Evolutionary conservation across 2,113 vertebrate genomes (phyloP), one percentile per base, ranked within the genome.

Genomic region (Gobio gobio): DNA sequence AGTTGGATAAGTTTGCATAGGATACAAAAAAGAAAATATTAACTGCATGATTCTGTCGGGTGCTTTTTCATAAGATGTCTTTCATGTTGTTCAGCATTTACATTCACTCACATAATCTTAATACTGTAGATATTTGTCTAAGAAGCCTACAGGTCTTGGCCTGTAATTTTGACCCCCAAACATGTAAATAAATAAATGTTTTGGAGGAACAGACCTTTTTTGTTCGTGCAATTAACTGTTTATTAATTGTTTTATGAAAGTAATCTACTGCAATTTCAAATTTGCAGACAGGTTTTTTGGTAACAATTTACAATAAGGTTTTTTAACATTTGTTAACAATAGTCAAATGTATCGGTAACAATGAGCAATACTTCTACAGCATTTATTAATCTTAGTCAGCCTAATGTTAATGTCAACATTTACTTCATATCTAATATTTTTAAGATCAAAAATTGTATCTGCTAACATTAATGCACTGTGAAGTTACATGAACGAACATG

Each of bases 151-250:
- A 13, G 43, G 63, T 33, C 43, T 10, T 36, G 61, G 61, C 61
- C n/a, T 20, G 43, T 24, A 13, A 10, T 79, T 63, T 63, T 24
- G 33, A 43, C 22, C 24, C 13, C n/a, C 58, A 63, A 29, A 79
- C 14, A 18, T 79, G 77, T 79, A 63, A 79, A n/a, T n/a, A 63
- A 79, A 63, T 47, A 79, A 61, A 79, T 20, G 14, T 79, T 79
- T 63, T 29, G 58, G 40, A 63, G 40, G 2, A 61, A 61, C 40
- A 79, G 14, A 45, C 4, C 5, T 26, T 63, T 79, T 33, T 61
- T 61, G 43, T 74, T 45, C 22, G 20, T 56, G 51, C 4, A 7
- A 79, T 59, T 24, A 9, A 43, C 59, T 61, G 33, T 78, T 78
- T 14, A 33, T 66, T 20, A 20, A 40, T 43, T 72, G 4, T 43